phyloP scores from a whole-genome alignment of 2,113 vertebrate genomes.

The Furnarius figulus region DNA sequence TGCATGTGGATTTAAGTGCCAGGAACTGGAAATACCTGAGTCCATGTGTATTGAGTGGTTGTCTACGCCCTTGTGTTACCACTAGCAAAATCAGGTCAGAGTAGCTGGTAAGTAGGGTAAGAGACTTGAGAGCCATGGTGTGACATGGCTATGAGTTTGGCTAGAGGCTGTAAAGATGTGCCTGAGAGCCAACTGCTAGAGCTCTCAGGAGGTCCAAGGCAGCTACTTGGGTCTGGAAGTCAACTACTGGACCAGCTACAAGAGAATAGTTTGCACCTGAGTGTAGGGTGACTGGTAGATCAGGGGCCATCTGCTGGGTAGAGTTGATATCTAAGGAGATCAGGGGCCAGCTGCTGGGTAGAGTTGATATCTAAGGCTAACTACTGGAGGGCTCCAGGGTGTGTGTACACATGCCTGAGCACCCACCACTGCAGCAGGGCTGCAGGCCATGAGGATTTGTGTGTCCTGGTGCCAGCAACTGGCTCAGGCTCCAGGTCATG shows the following conservation, averaged over 20 bases:
- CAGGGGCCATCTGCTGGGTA: background rate
- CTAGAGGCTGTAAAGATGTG: background rate
- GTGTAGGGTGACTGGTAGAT: background rate
- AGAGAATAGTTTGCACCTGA: background rate
- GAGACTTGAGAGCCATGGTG: background rate
- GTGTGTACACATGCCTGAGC: rapidly evolving
- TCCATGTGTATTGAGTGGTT: background rate
- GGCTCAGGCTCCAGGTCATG: background rate
- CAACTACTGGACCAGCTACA: background rate
- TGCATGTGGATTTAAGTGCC: background rate
- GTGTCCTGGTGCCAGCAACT: background rate
- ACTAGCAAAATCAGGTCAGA: background rate
- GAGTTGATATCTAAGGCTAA: background rate
- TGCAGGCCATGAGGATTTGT: rapidly evolving
- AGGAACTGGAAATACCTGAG: background rate
- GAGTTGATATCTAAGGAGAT: background rate
- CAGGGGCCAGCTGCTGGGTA: background rate
- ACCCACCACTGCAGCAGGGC: background rate
- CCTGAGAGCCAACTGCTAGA: background rate
- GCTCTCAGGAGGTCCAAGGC: background rate
- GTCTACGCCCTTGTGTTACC: rapidly evolving
- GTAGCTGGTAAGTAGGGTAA: background rate
- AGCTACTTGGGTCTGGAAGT: background rate
- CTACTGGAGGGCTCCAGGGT: background rate
- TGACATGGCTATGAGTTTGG: background rate